Base-by-base conservation (phyloP, 2,113 vertebrate species). In the Melanotaenia duboulayi region DNA sequence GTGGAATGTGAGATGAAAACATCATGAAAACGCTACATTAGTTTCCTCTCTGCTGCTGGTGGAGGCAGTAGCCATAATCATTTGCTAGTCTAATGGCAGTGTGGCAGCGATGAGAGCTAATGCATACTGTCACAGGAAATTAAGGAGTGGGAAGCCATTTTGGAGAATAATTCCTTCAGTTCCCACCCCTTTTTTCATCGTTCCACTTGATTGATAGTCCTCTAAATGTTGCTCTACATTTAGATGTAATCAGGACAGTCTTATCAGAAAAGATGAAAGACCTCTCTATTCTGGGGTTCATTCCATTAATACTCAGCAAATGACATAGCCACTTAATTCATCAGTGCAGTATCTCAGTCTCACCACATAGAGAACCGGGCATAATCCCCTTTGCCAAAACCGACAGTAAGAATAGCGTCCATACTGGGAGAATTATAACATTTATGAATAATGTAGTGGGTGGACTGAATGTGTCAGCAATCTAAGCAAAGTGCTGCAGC, bases 161-260 rank as follows among this genome's bases (percentile, higher is more conserved):
- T 88, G 71, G 81, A 88, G 78, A 65, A 84, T 84, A 87, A 92
- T 92, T 90, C 78, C 78, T 87, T 57, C 62, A 46, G 80, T 82
- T 24, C 56, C 78, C 77, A 46, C 78, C 88, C 78, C 72, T 68
- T 71, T 81, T 84, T 35, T 81, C 73, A 74, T 74, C 71, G 60
- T 69, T 90, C 66, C 50, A 48, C 68, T 90, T 93, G 93, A 94
- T 93, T 92, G 93, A 94, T 93, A 85, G 89, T 88, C 88, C 86
- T 90, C 86, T 85, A 91, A 93, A 93, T 90, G 92, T 92, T 93
- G 87, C 91, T 87, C 92, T 90, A 92, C 93, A 94, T 94, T 94
- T 93, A 93, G 92, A 94, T 93, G 87, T 91, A 93, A 94, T 93
- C 93, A 92, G 91, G 90, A 90, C 87, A 74, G 92, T 89, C 90